phyloP scores from a whole-genome alignment of 2,797 vertebrate genomes.

The Sebastes kiyomatsui region DNA sequence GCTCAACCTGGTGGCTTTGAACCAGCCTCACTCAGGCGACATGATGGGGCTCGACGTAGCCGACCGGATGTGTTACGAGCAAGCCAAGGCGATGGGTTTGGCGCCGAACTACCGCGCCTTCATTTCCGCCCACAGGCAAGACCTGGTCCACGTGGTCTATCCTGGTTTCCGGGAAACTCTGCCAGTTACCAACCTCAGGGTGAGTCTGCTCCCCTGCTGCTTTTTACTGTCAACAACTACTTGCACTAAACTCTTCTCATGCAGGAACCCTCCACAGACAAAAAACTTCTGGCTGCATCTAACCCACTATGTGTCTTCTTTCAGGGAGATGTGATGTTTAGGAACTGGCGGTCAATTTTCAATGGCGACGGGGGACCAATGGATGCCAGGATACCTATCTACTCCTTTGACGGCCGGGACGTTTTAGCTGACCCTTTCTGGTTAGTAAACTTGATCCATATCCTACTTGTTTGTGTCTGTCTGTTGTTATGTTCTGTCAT shows the following conservation, averaged over 20 bases:
- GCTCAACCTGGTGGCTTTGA: conserved; percentile 93
- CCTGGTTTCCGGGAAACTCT: conserved; percentile 70
- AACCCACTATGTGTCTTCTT: background rate
- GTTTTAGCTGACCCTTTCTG: conserved; percentile 92
- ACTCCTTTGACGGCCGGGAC: conserved; percentile 94
- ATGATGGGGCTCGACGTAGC: conserved; percentile 82
- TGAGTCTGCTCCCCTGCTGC: conserved; percentile 54
- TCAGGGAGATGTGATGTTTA: conserved; percentile 92
- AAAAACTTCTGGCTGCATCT: background rate
- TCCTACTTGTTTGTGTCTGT: background rate
- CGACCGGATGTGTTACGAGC: conserved; percentile 91
- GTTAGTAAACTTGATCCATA: conserved; percentile 76
- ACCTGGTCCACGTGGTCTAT: conserved; percentile 77
- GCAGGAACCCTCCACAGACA: background rate
- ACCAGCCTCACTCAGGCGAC: conserved; percentile 89
- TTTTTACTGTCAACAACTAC: background rate
- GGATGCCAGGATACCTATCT: conserved; percentile 88
- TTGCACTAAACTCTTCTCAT: background rate
- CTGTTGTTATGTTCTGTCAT: background rate
- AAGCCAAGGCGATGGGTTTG: conserved; percentile 91
- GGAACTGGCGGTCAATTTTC: conserved; percentile 92
- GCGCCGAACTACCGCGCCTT: conserved; percentile 91
- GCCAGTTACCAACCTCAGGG: conserved; percentile 92
- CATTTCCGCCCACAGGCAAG: conserved; percentile 87
- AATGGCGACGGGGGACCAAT: conserved; percentile 82